These are phyloP conservation scores for Semaprochilodus insignis DNA, from an alignment of 2,797 vertebrate species.

Conservation along the genomic window DNA sequence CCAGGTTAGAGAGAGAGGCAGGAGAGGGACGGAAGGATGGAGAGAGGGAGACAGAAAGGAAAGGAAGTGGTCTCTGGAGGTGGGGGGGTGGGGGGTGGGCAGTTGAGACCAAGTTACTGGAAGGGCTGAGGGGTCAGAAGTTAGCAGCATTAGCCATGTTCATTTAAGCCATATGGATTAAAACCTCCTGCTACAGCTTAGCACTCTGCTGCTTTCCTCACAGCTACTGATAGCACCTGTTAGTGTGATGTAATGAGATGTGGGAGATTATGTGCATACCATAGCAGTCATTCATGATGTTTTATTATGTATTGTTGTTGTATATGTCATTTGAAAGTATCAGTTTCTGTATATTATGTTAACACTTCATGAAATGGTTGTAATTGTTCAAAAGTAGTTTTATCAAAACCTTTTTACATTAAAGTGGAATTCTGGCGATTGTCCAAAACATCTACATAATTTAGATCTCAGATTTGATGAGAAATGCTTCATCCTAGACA, in stretches of 20 bases:
- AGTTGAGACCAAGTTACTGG: slow-evolving; percentile 68
- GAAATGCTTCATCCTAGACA: too few relatives aligned
- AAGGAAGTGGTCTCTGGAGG: slow-evolving; percentile 14
- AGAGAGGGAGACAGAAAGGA: slow-evolving; percentile 28
- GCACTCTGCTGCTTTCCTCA: slow-evolving; percentile 30
- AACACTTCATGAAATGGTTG: too few relatives aligned
- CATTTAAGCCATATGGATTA: slow-evolving; percentile 71
- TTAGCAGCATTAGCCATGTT: slow-evolving; percentile 67
- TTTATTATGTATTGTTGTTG: neutral
- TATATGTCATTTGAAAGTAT: neutral
- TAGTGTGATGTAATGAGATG: neutral
- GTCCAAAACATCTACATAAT: too few relatives aligned
- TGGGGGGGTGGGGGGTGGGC: slow-evolving; percentile 26
- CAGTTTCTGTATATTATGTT: too few relatives aligned
- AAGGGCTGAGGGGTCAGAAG: slow-evolving; percentile 66
- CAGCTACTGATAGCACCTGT: slow-evolving; percentile 11
- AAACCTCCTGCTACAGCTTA: slow-evolving; percentile 61
- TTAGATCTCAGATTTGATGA: too few relatives aligned
- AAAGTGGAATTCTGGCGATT: too few relatives aligned
- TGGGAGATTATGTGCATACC: slow-evolving; percentile 46
- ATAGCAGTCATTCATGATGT: neutral
- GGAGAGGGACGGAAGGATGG: slow-evolving; percentile 28
- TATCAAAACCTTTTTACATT: too few relatives aligned
- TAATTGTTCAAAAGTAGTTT: too few relatives aligned
- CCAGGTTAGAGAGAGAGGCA: slow-evolving; percentile 45